A percentile compares a stretch with the other conserved stretches of the same genome.
Conservation (phyloP, 2,797 vertebrate species). For the Cephalopachus bancanus region DNA sequence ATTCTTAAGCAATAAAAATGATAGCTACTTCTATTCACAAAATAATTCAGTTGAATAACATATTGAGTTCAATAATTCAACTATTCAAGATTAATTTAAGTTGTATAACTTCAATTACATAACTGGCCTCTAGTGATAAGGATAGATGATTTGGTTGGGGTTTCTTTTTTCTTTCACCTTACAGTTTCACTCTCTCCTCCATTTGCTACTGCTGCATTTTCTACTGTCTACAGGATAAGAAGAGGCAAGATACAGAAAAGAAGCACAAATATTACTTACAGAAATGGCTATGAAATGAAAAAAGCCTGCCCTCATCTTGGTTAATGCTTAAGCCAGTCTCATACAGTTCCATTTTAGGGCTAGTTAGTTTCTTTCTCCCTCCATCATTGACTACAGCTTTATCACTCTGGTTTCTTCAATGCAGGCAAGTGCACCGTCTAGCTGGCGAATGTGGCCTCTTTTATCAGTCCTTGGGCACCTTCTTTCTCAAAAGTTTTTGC, state of each 20-base stretch:
- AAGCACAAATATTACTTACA: neutral
- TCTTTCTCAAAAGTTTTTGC: neutral
- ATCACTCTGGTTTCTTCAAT: neutral
- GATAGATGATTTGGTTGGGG: neutral
- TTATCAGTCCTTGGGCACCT: neutral
- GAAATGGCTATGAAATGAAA: neutral
- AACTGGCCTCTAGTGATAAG: neutral
- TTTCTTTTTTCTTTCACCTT: neutral
- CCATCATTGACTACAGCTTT: neutral
- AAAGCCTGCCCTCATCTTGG: neutral
- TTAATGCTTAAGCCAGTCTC: neutral
- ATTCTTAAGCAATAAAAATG: conserved; percentile 24
- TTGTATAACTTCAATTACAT: too few species aligned
- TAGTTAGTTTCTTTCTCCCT: neutral
- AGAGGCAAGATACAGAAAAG: neutral
- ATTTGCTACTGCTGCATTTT: neutral
- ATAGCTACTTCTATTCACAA: neutral
- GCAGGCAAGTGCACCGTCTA: neutral
- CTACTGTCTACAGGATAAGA: neutral
- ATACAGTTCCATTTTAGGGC: neutral
- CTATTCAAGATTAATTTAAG: neutral
- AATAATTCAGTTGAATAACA: neutral
- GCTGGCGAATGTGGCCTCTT: neutral
- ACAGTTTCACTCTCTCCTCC: neutral
- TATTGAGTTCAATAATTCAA: neutral